These are phyloP conservation scores for Terebella lapidaria DNA, from an alignment of 2,888 invertebrate species.

Conservation along the genomic window DNA sequence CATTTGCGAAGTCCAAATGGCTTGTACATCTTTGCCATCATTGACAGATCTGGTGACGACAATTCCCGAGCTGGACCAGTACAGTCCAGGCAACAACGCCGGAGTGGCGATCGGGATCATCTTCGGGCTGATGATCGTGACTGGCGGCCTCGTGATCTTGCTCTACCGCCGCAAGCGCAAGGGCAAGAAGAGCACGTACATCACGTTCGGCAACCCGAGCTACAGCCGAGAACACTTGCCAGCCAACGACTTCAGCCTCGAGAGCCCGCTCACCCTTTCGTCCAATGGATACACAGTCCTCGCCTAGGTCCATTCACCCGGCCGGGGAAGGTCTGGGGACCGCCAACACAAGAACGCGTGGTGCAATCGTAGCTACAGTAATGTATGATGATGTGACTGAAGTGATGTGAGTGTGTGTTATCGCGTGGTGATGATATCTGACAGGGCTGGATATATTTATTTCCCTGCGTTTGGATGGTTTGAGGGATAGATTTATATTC, in stretches of 20 bases:
- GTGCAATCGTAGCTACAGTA: no score
- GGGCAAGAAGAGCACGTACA: conserved; percentile 23
- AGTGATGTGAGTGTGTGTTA: no score
- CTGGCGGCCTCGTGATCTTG: conserved; percentile 8
- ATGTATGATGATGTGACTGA: no score
- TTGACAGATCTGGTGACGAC: no score
- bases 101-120: conserved; percentile 18
- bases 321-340: no score
- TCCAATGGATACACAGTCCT: conserved; percentile 25
- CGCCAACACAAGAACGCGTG: no score
- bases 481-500: no score
- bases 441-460: no score
- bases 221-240: conserved; percentile 25
- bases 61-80: neutral
- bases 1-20: no score
- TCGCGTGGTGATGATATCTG: no score
- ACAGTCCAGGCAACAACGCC: conserved; percentile 3
- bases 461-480: no score
- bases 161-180: conserved; percentile 11
- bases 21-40: no score
- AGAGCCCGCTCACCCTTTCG: conserved; percentile 23
- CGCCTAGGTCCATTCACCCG: conserved; percentile 11
- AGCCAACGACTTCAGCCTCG: conserved; percentile 23
- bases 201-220: conserved; percentile 24
- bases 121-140: conserved; percentile 14